phyloP scores from a whole-genome alignment of 53 echinoderm and acorn worm species.

The Paracentrotus lividus region DNA sequence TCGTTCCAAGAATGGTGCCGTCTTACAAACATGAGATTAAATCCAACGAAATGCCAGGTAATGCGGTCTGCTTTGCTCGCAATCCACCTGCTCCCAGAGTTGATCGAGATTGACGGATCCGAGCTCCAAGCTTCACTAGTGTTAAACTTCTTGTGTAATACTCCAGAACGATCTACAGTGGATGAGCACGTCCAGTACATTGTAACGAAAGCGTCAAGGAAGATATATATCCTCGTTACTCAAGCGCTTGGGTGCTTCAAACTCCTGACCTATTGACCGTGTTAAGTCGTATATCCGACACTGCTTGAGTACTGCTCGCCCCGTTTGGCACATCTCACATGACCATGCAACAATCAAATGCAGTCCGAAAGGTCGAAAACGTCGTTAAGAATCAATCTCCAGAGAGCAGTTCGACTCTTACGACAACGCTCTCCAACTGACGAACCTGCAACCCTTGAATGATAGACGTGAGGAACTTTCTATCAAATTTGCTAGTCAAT shows the following conservation, averaged over 20 bases:
- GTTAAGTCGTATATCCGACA: neutral
- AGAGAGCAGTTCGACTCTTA: neutral
- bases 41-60: neutral
- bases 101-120: neutral
- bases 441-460: neutral
- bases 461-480: neutral
- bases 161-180: neutral
- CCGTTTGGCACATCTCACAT: neutral
- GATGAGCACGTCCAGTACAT: neutral
- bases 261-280: conserved; percentile 45
- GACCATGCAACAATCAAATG: neutral
- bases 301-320: neutral
- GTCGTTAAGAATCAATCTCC: neutral
- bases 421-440: neutral
- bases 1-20: neutral
- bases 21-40: neutral
- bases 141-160: neutral
- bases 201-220: neutral
- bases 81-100: neutral
- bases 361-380: neutral
- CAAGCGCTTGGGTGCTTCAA: conserved; percentile 46
- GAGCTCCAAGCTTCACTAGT: too few species aligned
- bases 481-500: neutral
- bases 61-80: neutral
- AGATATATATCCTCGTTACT: conserved; percentile 21